Base-by-base conservation (phyloP, 2,113 vertebrate species). In the Centropristis striata region DNA sequence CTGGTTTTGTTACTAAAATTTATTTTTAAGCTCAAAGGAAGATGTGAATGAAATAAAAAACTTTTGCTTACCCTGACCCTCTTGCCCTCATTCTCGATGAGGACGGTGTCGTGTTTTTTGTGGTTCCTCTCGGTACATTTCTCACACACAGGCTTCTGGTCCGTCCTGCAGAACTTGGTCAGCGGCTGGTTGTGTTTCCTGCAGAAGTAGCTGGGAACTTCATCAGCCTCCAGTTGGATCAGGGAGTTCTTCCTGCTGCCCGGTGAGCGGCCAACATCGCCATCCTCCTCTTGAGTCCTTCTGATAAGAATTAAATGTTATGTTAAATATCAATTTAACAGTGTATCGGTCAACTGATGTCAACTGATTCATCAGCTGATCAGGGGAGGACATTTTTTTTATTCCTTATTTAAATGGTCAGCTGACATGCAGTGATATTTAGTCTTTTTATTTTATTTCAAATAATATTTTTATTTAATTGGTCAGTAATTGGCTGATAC, bases 1-100 rank as follows among this genome's bases (percentile, higher is more conserved):
- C 4, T 32, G 32, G n/a, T n/a, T 32, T 32, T 32, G 32, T 32
- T 32, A 32, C 3, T 6, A 3, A 32, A 32, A 32, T 32, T 32
- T 4, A 32, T 32, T 32, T 32, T n/a, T n/a, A n/a, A n/a, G n/a
- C n/a, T n/a, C n/a, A n/a, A n/a, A n/a, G n/a, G n/a, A n/a, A n/a
- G n/a, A n/a, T n/a, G n/a, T n/a, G n/a, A n/a, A n/a, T n/a, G n/a
- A n/a, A n/a, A n/a, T n/a, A n/a, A n/a, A n/a, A n/a, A n/a, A n/a
- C n/a, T n/a, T n/a, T n/a, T n/a, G n/a, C 75, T 93, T 57, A 98
- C 97, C 96, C 96, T 96, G 77, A 96, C 93, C 18, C 94, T 95
- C 0, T 90, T 94, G 78, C 95, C 95, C 86, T 96, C 95, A 5
- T 95, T 93, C 66, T 96, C 96, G 67, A 97, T 94, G 0, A 95